A percentile compares a stretch with the other conserved stretches of the same genome.
These are phyloP conservation scores for Lordiphosa clarofinis DNA, from an alignment of 1,140 invertebrate genomes.

Conservation along the genomic window DNA sequence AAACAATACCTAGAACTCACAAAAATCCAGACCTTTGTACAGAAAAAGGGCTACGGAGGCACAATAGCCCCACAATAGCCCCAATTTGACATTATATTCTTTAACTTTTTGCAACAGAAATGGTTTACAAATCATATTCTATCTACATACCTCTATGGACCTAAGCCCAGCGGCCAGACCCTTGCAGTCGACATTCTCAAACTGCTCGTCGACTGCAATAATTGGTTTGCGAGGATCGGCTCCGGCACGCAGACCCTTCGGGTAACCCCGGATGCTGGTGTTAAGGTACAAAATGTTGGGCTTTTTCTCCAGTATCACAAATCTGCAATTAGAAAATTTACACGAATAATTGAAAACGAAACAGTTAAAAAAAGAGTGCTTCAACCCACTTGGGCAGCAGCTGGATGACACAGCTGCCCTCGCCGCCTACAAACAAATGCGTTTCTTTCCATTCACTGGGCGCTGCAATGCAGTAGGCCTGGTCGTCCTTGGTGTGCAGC, in stretches of 20 bases:
- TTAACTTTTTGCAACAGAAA: too few species aligned
- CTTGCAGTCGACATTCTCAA: constrained; percentile 84
- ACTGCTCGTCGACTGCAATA: constrained; percentile 87
- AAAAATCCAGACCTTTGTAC: too few species aligned
- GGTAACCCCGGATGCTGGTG: constrained; percentile 89
- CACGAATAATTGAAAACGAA: not conserved
- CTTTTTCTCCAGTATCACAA: constrained; percentile 85
- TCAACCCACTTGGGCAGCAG: constrained; percentile 86
- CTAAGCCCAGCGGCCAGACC: constrained; percentile 84
- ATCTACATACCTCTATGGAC: constrained; percentile 81
- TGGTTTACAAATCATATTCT: constrained; percentile 13
- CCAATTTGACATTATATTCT: too few species aligned
- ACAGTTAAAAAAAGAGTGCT: too few species aligned
- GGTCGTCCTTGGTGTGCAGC: constrained; percentile 84
- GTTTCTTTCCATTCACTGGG: constrained; percentile 92
- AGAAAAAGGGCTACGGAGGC: too few species aligned
- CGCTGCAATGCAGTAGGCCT: constrained; percentile 88
- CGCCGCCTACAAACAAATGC: constrained; percentile 90
- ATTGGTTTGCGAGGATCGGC: constrained; percentile 87
- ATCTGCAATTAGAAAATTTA: constrained; percentile 80
- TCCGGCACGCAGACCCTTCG: constrained; percentile 90
- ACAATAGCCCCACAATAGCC: too few species aligned
- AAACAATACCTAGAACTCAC: too few species aligned
- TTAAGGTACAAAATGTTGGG: constrained; percentile 92
- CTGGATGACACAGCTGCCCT: constrained; percentile 88